Evolutionary conservation across 2,113 vertebrate species (phyloP), one percentile per base, ranked within the genome.

Genomic region (Cynopterus brachyotis): DNA sequence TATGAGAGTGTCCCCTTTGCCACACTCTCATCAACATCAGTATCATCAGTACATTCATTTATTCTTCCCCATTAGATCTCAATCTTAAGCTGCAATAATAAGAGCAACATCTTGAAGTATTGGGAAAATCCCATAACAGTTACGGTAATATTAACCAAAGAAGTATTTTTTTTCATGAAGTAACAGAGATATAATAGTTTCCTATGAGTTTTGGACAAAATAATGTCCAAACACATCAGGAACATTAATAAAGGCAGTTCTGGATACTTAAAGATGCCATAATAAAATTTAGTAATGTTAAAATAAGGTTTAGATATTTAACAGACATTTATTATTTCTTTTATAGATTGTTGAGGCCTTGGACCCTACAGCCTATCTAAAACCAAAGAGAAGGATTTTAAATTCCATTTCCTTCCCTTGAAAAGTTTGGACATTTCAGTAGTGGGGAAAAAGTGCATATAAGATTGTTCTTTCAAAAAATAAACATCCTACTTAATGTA

Each of bases 391-490:
- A 80, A 76, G 28, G 88, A 78, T 73, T 94, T 91, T 83, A 95
- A 96, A 91, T 83, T 70, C 40, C 42, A 80, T 35, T 40, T 82
- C 16, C 28, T 82, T 92, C n/a, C 59, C 55, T 72, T 84, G 42
- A 85, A 89, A 93, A 66, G 15, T 62, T 75, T 80, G n/a, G 11
- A 3, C 1, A 1, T 64, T 66, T 32, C 15, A 80, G 9, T 9
- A 94, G 37, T 19, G n/a, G 30, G 94, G 50, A 84, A 30, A 26
- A 75, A 64, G n/a, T 82, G 16, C 73, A 89, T 17, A 4, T 75
- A 72, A 70, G 40, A 66, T 16, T 64, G 9, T 53, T 88, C 55
- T 94, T 96, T 97, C 47, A 76, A 88, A 88, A 88, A 93, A 32
- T 84, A 59, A 1, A 11, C 87, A 93, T 85, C 95, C 35, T 72